These are phyloP conservation scores for Caradrina clavipalpis DNA, from an alignment of 2,888 invertebrate species.

Conservation along the genomic window DNA sequence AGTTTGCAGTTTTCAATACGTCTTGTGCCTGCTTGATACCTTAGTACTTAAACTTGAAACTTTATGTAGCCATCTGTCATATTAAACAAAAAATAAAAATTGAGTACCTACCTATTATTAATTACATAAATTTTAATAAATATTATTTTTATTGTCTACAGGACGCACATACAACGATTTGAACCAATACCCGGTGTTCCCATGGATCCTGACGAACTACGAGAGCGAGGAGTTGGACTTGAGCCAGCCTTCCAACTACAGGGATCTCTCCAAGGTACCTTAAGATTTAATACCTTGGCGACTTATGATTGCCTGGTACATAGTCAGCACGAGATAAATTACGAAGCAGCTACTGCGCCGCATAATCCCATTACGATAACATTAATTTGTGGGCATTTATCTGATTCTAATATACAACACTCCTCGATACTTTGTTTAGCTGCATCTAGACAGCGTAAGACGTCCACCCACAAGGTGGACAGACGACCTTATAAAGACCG, in stretches of 20 bases:
- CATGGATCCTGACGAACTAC: constrained; percentile 99
- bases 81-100: neutral
- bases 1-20: constrained; percentile 20
- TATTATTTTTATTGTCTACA: constrained; percentile 79
- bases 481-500: too few relatives aligned
- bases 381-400: neutral
- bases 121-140: neutral
- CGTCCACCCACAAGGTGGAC: too few relatives aligned
- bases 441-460: too few relatives aligned
- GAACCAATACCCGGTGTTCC: constrained; percentile 99
- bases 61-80: neutral
- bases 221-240: constrained; percentile 99
- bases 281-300: neutral
- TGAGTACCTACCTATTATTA: too few relatives aligned
- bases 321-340: constrained; percentile 17
- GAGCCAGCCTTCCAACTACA: constrained; percentile 98
- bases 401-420: too few relatives aligned
- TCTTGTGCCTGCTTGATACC: neutral
- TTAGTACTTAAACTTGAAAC: constrained; percentile 22
- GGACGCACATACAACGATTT: constrained; percentile 99
- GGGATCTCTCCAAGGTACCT: constrained; percentile 97
- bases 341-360: neutral
- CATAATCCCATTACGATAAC: neutral
- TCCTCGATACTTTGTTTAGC: too few relatives aligned
- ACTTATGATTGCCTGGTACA: constrained; percentile 26